A percentile compares a stretch with the other conserved stretches of the same genome.
These are phyloP conservation scores for Omphaloscelis lunosa DNA, from an alignment of 2,888 invertebrate species.

Conservation along the genomic window DNA sequence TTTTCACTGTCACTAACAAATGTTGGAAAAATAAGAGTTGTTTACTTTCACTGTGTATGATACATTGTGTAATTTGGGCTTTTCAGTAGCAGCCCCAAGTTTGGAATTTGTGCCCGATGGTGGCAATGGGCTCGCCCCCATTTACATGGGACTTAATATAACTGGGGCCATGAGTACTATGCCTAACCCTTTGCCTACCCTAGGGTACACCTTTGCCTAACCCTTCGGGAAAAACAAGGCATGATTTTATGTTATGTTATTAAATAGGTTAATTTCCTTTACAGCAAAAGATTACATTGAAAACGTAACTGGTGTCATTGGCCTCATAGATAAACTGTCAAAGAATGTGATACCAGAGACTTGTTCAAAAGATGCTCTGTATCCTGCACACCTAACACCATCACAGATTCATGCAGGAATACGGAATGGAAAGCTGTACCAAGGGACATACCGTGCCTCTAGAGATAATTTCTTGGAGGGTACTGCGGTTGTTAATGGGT, in stretches of 20 bases:
- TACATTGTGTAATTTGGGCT: neutral
- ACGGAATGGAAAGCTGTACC: conserved; percentile 93
- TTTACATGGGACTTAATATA: too few relatives aligned
- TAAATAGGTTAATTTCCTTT: conserved; percentile 64
- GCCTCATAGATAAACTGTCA: conserved; percentile 95
- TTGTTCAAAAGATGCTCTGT: conserved; percentile 92
- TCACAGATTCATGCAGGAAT: conserved; percentile 95
- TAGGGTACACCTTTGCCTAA: too few relatives aligned
- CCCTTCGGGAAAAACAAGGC: too few relatives aligned
- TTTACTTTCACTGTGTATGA: neutral
- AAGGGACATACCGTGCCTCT: conserved; percentile 96
- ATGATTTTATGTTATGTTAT: too few relatives aligned
- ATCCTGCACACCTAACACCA: conserved; percentile 96
- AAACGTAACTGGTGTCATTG: conserved; percentile 92
- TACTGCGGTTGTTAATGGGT: conserved; percentile 94
- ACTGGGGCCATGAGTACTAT: too few relatives aligned
- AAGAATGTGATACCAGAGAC: conserved; percentile 92
- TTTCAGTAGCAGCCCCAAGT: too few relatives aligned
- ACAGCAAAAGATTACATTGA: conserved; percentile 94
- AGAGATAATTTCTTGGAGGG: conserved; percentile 99
- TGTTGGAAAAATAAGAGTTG: neutral
- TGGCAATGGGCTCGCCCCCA: too few relatives aligned
- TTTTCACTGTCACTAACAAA: neutral
- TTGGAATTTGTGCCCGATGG: too few relatives aligned
- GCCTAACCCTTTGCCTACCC: too few relatives aligned